Percentiles rank a stretch among this genome's conserved stretches.
phyloP scores from a whole-genome alignment of 2,113 vertebrate species.

The Apeltes quadracus region DNA sequence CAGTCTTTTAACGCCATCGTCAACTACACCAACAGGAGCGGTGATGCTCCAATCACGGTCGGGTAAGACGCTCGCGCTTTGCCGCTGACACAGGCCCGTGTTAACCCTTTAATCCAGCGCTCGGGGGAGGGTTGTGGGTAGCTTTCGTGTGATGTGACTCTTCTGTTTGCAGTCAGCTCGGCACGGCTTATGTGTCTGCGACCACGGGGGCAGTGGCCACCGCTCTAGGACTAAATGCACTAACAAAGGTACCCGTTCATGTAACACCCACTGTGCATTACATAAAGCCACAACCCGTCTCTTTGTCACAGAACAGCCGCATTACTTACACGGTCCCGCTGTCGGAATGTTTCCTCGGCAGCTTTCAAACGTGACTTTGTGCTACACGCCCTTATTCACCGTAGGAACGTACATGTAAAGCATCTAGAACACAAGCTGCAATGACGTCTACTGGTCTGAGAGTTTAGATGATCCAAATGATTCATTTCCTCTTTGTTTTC shows the following conservation, averaged over 20 bases:
- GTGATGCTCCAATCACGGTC: constrained; percentile 92
- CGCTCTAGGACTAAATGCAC: constrained; percentile 93
- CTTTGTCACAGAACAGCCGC: constrained; percentile 21
- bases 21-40: constrained; percentile 97
- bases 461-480: not conserved
- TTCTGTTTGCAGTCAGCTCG: constrained; percentile 89
- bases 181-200: constrained; percentile 94
- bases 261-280: constrained; percentile 48
- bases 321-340: constrained; percentile 23
- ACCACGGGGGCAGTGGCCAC: constrained; percentile 95
- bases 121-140: not conserved
- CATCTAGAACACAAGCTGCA: not conserved
- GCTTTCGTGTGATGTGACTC: constrained; percentile 42
- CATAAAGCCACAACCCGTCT: constrained; percentile 10
- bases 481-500: not conserved
- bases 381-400: not conserved
- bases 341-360: constrained; percentile 9
- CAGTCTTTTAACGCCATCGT: constrained; percentile 99
- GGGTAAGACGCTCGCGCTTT: constrained; percentile 77
- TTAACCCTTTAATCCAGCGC: constrained; percentile 44
- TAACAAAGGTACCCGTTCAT: constrained; percentile 90
- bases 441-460: not conserved
- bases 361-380: constrained; percentile 21
- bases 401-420: constrained; percentile 2
- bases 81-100: not conserved